A percentile compares a stretch with the other conserved stretches of the same genome.
Conservation (phyloP, 2,113 vertebrate genomes). For the Austrofundulus limnaeus region DNA sequence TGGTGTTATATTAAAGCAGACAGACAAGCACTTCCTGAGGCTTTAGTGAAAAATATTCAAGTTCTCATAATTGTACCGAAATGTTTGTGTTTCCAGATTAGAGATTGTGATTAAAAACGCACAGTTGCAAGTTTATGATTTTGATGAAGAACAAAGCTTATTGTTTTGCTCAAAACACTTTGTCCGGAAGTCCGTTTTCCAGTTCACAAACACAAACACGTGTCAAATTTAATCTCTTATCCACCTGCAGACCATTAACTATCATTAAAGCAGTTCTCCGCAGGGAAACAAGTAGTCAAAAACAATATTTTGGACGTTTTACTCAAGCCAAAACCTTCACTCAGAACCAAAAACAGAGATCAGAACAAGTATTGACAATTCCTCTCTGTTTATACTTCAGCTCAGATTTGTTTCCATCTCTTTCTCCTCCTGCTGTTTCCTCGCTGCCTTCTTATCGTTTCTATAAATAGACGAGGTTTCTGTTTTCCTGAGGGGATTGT, state of each 20-base stretch:
- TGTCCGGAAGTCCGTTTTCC: constrained; percentile 25
- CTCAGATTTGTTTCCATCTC: not conserved
- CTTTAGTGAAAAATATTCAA: not conserved
- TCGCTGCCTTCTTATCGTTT: constrained; percentile 30
- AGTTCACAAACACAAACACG: constrained; percentile 24
- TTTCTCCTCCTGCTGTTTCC: constrained; percentile 14
- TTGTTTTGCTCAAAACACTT: constrained; percentile 28
- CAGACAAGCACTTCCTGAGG: not conserved
- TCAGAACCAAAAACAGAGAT: no score
- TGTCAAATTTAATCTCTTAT: constrained; percentile 2
- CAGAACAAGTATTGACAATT: not conserved
- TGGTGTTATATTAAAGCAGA: not conserved
- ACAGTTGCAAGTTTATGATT: no score
- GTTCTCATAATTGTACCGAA: no score
- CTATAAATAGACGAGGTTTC: constrained; percentile 71
- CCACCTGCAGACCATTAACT: not conserved
- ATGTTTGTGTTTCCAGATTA: no score
- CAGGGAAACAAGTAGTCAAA: not conserved
- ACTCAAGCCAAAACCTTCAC: not conserved
- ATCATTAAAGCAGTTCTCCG: not conserved
- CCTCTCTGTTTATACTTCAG: not conserved
- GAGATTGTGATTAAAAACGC: no score
- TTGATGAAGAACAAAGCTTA: constrained; percentile 18
- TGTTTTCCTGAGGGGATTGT: constrained; percentile 19
- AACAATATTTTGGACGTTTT: no score